Percentiles rank a stretch among this genome's conserved stretches.
Conservation (phyloP, 2,113 vertebrate species). For the Prietella phreatophila region DNA sequence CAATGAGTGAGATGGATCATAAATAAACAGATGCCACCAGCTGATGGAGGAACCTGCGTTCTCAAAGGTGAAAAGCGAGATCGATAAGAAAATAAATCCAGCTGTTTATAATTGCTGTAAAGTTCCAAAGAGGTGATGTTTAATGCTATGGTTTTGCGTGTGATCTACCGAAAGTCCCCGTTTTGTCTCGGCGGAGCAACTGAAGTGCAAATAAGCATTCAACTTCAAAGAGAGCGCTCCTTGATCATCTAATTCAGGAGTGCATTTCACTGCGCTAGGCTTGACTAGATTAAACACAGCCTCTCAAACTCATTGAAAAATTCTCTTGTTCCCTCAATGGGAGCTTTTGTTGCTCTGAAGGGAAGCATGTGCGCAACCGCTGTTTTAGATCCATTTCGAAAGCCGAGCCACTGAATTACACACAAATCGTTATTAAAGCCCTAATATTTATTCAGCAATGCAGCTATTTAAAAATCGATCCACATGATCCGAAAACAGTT, state of each 20-base stretch:
- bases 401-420: not conserved
- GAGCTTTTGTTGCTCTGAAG: not conserved
- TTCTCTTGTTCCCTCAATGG: not conserved
- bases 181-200: constrained; percentile 11
- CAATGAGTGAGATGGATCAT: constrained; percentile 48
- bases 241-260: constrained; percentile 12
- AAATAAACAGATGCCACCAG: constrained; percentile 33
- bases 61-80: constrained; percentile 10
- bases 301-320: constrained; percentile 21
- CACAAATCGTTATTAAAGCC: not conserved
- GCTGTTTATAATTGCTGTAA: not conserved
- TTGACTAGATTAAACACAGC: constrained; percentile 19
- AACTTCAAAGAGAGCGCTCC: constrained; percentile 23
- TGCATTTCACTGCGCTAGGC: not conserved
- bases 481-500: not conserved
- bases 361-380: too few species aligned
- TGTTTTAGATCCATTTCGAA: not conserved
- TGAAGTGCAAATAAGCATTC: constrained; percentile 34
- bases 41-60: constrained; percentile 30
- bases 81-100: constrained; percentile 1
- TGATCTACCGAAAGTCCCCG: not conserved
- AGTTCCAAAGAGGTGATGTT: not conserved
- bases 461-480: constrained; percentile 1
- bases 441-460: not conserved
- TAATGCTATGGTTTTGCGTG: constrained; percentile 2